Evolutionary conservation across 2,113 vertebrate species (phyloP), one percentile per base, ranked within the genome.

Genomic region (Phaethornis superciliosus): DNA sequence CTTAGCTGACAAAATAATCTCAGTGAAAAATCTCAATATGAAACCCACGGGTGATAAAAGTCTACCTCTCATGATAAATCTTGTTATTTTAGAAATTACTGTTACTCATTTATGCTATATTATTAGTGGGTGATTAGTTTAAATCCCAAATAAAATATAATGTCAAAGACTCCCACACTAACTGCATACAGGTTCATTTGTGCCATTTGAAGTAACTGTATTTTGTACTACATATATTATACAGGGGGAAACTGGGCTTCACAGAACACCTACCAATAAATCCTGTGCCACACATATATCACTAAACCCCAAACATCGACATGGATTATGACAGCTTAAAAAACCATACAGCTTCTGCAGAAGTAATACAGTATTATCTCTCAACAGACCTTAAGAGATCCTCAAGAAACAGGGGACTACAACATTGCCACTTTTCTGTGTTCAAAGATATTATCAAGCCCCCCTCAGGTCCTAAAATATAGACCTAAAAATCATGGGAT

Each of bases 281-380:
- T 92, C 78, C 79, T 79, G 52, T 63, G 62, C 60, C 86, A 51
- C 63, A 64, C 30, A 83, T 58, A 16, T 32, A 63, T 67, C 68
- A 46, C 76, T 69, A 90, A 58, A 85, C 18, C 42, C 77, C 63
- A 85, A 59, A 78, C 15, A 83, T n/a, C 4, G 4, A 84, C 80
- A 70, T 7, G 55, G 80, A 92, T 88, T 85, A 88, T 44, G 44
- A 70, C 54, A 62, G 40, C 56, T 93, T 90, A 77, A 93, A 90
- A 93, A 20, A 19, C 15, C 59, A 81, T 33, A 28, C 3, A 69
- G 30, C 32, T 80, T 72, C 76, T 85, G 23, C 51, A 76, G 54
- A 72, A 90, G 27, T 69, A 85, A 92, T 74, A 85, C 59, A 69
- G 10, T 79, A 44, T 76, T 69, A 85, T 79, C 78, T 81, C n/a